phyloP scores from a whole-genome alignment of 2,888 invertebrate species.

The Acrobasis consociella region DNA sequence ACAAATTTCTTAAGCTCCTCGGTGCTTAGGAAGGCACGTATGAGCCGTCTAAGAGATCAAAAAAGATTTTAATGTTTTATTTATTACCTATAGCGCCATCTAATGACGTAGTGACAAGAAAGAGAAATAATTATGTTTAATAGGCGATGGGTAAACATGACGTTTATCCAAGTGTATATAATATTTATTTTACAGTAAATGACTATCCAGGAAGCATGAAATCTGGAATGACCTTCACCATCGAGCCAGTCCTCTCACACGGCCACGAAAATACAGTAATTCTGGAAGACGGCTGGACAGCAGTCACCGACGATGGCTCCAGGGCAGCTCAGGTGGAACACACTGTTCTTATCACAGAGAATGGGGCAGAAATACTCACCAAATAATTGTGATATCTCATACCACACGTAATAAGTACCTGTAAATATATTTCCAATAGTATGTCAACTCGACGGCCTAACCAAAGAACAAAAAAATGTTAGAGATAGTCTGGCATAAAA shows the following conservation, averaged over 20 bases:
- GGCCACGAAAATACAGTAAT: constrained; percentile 86
- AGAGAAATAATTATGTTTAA: too few relatives aligned
- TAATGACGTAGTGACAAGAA: too few relatives aligned
- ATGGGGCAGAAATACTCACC: constrained; percentile 91
- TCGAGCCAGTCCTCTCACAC: constrained; percentile 94
- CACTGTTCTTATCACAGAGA: constrained; percentile 91
- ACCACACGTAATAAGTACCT: background rate
- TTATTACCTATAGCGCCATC: too few relatives aligned
- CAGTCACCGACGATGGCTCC: constrained; percentile 90
- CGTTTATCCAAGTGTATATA: background rate
- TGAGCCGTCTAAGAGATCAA: too few relatives aligned
- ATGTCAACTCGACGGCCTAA: too few relatives aligned
- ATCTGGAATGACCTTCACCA: constrained; percentile 97
- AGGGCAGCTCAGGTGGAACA: constrained; percentile 96
- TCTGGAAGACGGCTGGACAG: constrained; percentile 96
- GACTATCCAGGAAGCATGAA: constrained; percentile 87
- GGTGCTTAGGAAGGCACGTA: too few relatives aligned
- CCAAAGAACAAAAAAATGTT: too few relatives aligned
- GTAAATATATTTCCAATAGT: background rate
- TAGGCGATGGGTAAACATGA: too few relatives aligned
- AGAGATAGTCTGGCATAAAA: too few relatives aligned
- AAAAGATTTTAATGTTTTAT: too few relatives aligned
- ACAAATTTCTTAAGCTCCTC: too few relatives aligned
- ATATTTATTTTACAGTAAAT: constrained; percentile 78
- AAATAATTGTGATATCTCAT: constrained; percentile 32